A percentile compares a stretch with the other conserved stretches of the same genome.
Conservation (phyloP, 2,113 vertebrate species). For the Psittacara wagleri region DNA sequence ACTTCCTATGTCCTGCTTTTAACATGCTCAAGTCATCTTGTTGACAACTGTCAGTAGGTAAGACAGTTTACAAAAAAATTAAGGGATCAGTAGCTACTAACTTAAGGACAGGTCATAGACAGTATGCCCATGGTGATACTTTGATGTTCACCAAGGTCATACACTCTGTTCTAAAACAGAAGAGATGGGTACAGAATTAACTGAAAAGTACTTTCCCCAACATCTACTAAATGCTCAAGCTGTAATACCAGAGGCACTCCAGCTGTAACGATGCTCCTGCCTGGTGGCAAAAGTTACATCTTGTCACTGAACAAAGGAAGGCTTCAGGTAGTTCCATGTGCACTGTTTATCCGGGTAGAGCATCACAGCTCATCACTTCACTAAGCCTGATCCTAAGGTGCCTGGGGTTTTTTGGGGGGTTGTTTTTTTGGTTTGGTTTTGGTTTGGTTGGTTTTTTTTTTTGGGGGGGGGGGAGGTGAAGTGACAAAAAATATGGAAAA, state of each 20-base stretch:
- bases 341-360: background rate
- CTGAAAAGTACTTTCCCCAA: background rate
- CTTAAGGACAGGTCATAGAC: background rate
- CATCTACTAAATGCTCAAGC: background rate
- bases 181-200: background rate
- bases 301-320: background rate
- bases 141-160: background rate
- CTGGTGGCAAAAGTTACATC: background rate
- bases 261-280: background rate
- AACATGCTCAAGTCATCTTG: background rate
- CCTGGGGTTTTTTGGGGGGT: background rate
- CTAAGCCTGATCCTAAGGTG: background rate
- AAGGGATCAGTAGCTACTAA: background rate
- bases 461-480: background rate
- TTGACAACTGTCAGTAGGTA: background rate
- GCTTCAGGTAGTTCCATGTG: background rate
- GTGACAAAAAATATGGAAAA: background rate
- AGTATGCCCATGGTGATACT: background rate
- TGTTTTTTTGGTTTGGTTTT: too few relatives aligned
- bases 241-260: background rate
- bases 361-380: background rate
- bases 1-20: background rate
- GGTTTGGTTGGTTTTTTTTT: background rate
- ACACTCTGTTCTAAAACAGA: background rate
- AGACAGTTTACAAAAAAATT: background rate